Evolutionary conservation across 1,140 invertebrate species (phyloP).

Genomic region (Caenorhabditis elegans): WBcel235 BX284605.5:13358501-13359000

Average conservation of each 20-base stretch:
- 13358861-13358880: background rate
- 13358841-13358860: too few relatives aligned
- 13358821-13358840: background rate
- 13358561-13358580: background rate
- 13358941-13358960: background rate
- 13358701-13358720: background rate
- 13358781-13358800: conserved; percentile 20
- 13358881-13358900: background rate
- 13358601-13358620: background rate
- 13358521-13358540: too few relatives aligned
- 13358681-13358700: background rate
- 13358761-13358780: conserved; percentile 1
- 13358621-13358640: background rate
- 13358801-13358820: background rate
- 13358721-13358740: background rate
- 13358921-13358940: background rate
- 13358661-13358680: background rate
- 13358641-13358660: background rate
- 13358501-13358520: too few relatives aligned
- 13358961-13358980: background rate
- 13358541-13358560: too few relatives aligned
- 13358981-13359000: background rate
- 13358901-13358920: conserved; percentile 16
- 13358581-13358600: background rate
- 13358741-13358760: too few relatives aligned